Conservation (phyloP, 1,140 invertebrate genomes). For the Habropoda laboriosa region DNA sequence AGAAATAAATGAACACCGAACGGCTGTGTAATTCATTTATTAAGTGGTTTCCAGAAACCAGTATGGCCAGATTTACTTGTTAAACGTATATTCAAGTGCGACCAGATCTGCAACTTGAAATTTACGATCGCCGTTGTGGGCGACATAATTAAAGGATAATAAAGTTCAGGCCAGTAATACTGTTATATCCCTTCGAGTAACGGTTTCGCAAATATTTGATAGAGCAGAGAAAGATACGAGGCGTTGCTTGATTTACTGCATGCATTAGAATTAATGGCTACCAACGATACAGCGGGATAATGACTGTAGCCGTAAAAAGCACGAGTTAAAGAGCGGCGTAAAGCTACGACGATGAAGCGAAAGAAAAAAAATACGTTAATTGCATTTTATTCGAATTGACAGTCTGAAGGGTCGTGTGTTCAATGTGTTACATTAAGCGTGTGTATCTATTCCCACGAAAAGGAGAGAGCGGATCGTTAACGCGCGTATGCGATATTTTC, state of each 20-base stretch:
- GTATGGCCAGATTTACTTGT: slow-evolving; percentile 15
- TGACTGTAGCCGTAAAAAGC: too few relatives aligned
- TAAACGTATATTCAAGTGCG: neutral
- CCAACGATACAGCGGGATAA: neutral
- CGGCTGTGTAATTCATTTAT: slow-evolving; percentile 28
- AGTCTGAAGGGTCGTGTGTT: neutral
- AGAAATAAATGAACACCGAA: slow-evolving; percentile 18
- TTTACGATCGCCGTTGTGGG: slow-evolving; percentile 17
- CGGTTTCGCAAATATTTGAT: slow-evolving; percentile 26
- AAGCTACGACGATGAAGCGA: neutral
- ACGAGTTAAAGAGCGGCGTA: neutral
- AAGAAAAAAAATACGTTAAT: neutral
- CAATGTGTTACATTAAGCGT: neutral
- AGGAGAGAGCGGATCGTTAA: neutral
- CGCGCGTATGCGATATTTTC: slow-evolving; percentile 17
- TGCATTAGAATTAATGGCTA: neutral
- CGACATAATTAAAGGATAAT: slow-evolving; percentile 39
- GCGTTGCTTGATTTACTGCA: neutral
- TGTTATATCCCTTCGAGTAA: slow-evolving; percentile 17
- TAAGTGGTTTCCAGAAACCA: slow-evolving; percentile 44
- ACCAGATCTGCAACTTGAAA: slow-evolving; percentile 29
- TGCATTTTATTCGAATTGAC: neutral
- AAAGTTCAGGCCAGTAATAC: slow-evolving; percentile 22
- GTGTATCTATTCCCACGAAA: neutral
- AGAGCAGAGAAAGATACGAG: neutral